These are phyloP conservation scores for Merodon equestris DNA, from an alignment of 2,888 invertebrate species.

Conservation along the genomic window DNA sequence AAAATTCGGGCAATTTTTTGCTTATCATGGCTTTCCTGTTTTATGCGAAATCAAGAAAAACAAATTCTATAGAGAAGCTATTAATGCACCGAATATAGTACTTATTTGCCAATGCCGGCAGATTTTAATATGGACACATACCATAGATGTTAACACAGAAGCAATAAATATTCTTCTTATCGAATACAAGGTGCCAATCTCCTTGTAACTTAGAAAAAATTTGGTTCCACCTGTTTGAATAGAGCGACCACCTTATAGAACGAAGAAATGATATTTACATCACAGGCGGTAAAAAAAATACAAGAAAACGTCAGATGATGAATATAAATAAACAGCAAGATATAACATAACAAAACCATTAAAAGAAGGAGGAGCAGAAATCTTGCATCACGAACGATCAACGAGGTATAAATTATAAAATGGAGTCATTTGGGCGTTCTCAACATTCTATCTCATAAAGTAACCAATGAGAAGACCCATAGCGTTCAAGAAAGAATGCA, in stretches of 20 bases:
- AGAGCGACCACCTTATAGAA: conserved; percentile 52
- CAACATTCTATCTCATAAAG: not conserved
- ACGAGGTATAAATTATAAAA: conserved; percentile 72
- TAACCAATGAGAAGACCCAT: conserved; percentile 58
- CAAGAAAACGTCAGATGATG: conserved; percentile 23
- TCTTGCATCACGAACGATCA: conserved; percentile 13
- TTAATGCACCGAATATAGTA: not conserved
- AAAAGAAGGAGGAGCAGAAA: conserved; percentile 44
- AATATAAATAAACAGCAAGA: conserved; percentile 34
- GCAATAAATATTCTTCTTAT: conserved; percentile 47
- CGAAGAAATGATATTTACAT: conserved; percentile 47
- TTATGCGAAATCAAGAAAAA: no score
- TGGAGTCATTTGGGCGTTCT: conserved; percentile 71
- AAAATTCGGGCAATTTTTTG: no score
- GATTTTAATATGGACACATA: not conserved
- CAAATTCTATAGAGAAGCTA: not conserved
- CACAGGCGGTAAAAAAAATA: conserved; percentile 35
- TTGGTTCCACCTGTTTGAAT: conserved; percentile 52
- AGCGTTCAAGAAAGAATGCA: conserved; percentile 2
- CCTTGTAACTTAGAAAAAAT: conserved; percentile 34
- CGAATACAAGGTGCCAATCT: conserved; percentile 52
- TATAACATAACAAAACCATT: conserved; percentile 12
- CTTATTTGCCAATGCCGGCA: not conserved
- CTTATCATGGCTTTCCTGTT: no score
- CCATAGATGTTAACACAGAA: conserved; percentile 12